Percentiles rank a stretch among this genome's conserved stretches.
Evolutionary conservation across 2,888 invertebrate genomes (phyloP).

Genomic region (Hemaris fuciformis): DNA sequence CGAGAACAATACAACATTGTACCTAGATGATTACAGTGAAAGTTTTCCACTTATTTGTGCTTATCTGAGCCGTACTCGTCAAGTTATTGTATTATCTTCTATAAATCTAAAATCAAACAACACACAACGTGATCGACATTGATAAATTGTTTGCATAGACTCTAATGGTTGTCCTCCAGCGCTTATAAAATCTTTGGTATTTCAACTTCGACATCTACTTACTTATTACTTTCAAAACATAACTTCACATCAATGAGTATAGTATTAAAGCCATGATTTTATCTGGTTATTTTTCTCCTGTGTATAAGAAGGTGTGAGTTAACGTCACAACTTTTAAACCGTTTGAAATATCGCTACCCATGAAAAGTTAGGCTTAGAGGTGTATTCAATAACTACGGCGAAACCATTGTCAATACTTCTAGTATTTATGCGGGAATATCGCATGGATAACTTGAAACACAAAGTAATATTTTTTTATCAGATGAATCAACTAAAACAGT

Average conservation of each 20-base stretch:
- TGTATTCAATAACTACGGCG: background rate
- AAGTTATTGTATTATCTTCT: background rate
- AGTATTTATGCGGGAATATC: too few species aligned
- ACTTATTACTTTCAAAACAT: too few species aligned
- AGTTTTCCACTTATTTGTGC: slow-evolving; percentile 34
- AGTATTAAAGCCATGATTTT: background rate
- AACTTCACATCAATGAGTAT: background rate
- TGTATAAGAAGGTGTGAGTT: background rate
- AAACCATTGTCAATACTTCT: background rate
- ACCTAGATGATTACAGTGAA: slow-evolving; percentile 50
- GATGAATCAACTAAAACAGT: too few species aligned
- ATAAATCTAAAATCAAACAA: background rate
- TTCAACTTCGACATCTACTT: background rate
- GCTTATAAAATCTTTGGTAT: background rate
- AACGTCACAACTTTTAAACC: background rate
- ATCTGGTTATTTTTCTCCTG: background rate
- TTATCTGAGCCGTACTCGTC: slow-evolving; percentile 7
- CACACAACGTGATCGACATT: background rate
- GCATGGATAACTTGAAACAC: too few species aligned
- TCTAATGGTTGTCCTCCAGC: too few species aligned
- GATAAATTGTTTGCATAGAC: background rate
- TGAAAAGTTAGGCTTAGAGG: background rate
- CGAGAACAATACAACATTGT: slow-evolving; percentile 58
- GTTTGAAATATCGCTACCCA: background rate
- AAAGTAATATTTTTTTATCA: too few species aligned